Conservation (phyloP, 30 jellyfish, hydroid and myxozoan genomes). For the Nemopilema nomurai region DNA sequence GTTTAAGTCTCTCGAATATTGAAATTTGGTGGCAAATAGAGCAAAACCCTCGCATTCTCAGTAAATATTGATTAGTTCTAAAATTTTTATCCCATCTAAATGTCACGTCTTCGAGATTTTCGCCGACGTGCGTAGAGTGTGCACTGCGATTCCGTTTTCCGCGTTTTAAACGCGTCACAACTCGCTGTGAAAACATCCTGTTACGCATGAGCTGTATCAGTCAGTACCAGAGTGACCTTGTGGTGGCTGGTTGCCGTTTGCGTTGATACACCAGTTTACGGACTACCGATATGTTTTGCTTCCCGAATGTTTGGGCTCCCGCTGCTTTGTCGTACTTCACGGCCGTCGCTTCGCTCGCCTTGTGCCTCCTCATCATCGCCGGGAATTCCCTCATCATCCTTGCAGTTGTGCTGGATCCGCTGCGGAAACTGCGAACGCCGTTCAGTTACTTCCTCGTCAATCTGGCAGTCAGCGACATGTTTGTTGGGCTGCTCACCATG, state of each 20-base stretch:
- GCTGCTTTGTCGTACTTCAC: conserved; percentile 71
- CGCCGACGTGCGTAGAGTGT: too few relatives aligned
- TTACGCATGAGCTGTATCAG: too few relatives aligned
- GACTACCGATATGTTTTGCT: conserved; percentile 55
- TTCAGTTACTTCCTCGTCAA: conserved; percentile 67
- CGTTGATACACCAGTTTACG: too few relatives aligned
- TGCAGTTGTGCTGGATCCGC: conserved; percentile 74
- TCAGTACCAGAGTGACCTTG: too few relatives aligned
- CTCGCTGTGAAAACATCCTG: too few relatives aligned
- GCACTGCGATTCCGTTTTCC: too few relatives aligned
- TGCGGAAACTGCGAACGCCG: conserved; percentile 71
- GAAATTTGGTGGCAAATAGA: neutral
- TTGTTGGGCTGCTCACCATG: conserved; percentile 66
- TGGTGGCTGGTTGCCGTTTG: too few relatives aligned
- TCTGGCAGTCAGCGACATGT: conserved; percentile 71
- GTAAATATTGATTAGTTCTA: too few relatives aligned
- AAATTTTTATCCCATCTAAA: too few relatives aligned
- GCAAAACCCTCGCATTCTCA: neutral
- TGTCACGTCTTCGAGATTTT: too few relatives aligned
- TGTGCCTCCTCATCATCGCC: conserved; percentile 38
- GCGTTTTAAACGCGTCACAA: too few relatives aligned
- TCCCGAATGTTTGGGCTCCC: conserved; percentile 73
- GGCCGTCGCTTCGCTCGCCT: conserved; percentile 42
- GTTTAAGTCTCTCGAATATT: neutral
- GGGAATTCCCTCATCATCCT: conserved; percentile 55